Percentiles rank a stretch among this genome's conserved stretches.
Conservation (phyloP, 2,888 invertebrate genomes). For the Ceraclea dissimilis region DNA sequence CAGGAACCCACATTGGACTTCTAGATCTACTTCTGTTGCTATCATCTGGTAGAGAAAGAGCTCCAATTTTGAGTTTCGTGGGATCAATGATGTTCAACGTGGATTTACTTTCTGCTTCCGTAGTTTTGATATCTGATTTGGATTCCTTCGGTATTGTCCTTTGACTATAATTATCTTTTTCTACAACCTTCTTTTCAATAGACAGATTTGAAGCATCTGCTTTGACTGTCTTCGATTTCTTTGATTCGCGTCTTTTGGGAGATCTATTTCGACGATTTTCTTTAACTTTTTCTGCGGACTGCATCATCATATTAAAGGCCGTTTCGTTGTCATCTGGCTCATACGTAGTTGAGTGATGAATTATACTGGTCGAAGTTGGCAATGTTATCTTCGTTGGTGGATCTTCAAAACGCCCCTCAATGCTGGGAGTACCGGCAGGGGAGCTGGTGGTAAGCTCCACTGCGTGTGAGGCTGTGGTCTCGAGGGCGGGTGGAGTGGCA, state of each 20-base stretch:
- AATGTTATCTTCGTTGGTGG: neutral
- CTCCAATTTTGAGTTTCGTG: neutral
- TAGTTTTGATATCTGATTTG: no score
- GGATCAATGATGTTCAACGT: no score
- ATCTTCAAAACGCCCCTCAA: slow-evolving; percentile 13
- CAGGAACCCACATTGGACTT: slow-evolving; percentile 68
- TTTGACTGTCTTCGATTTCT: slow-evolving; percentile 4
- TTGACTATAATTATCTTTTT: neutral
- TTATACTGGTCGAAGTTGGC: neutral
- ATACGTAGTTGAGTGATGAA: neutral
- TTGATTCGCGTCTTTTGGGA: slow-evolving; percentile 36
- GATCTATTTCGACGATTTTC: slow-evolving; percentile 45
- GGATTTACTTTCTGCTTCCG: no score
- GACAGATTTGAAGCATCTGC: neutral
- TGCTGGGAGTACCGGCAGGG: slow-evolving; percentile 17
- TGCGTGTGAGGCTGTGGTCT: slow-evolving; percentile 32
- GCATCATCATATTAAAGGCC: slow-evolving; percentile 39
- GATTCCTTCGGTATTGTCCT: no score
- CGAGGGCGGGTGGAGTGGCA: slow-evolving; percentile 43
- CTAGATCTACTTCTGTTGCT: slow-evolving; percentile 48
- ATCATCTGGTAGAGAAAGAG: slow-evolving; percentile 29
- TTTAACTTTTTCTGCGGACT: slow-evolving; percentile 34
- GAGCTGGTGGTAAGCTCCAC: slow-evolving; percentile 28
- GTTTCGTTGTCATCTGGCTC: slow-evolving; percentile 20
- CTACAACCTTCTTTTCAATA: neutral